Evolutionary conservation across 2,888 invertebrate species (phyloP).

Genomic region (Gortyna flavago): DNA sequence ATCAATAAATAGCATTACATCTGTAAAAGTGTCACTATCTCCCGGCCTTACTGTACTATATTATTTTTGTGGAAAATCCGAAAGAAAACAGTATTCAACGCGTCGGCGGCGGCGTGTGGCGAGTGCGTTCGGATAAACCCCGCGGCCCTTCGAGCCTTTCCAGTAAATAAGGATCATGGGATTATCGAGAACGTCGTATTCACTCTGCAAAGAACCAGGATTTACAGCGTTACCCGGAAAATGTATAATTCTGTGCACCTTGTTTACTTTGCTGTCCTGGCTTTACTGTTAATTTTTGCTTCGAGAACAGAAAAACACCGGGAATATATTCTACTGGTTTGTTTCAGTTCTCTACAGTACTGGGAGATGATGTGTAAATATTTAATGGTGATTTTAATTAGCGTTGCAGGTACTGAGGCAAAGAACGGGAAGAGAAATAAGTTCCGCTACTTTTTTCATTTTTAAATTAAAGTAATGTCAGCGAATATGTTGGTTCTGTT

Average conservation of each 20-base stretch:
- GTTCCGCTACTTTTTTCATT: neutral
- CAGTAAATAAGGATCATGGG: conserved; percentile 86
- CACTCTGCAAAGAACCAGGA: conserved; percentile 76
- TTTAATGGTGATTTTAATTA: conserved; percentile 21
- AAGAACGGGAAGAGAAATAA: neutral
- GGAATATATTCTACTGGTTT: neutral
- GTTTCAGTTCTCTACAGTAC: neutral
- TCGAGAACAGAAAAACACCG: conserved; percentile 10
- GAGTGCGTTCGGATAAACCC: conserved; percentile 69
- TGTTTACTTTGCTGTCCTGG: conserved; percentile 57
- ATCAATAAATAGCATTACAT: neutral
- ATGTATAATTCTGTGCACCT: conserved; percentile 67
- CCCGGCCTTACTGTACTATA: conserved; percentile 35
- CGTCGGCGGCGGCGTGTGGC: conserved; percentile 58
- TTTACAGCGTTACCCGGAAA: conserved; percentile 69
- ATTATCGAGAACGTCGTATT: conserved; percentile 83
- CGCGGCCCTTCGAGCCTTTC: conserved; percentile 71
- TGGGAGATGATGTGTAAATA: conserved; percentile 26
- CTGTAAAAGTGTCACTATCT: conserved; percentile 25
- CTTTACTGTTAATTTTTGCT: conserved; percentile 46
- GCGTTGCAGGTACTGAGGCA: neutral
- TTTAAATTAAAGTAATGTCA: neutral
- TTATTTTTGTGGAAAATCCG: conserved; percentile 50
- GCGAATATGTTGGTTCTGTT: neutral
- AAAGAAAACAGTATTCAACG: conserved; percentile 64